These are phyloP conservation scores for Brassicogethes aeneus DNA, from an alignment of 2,888 invertebrate species.

Conservation along the genomic window DNA sequence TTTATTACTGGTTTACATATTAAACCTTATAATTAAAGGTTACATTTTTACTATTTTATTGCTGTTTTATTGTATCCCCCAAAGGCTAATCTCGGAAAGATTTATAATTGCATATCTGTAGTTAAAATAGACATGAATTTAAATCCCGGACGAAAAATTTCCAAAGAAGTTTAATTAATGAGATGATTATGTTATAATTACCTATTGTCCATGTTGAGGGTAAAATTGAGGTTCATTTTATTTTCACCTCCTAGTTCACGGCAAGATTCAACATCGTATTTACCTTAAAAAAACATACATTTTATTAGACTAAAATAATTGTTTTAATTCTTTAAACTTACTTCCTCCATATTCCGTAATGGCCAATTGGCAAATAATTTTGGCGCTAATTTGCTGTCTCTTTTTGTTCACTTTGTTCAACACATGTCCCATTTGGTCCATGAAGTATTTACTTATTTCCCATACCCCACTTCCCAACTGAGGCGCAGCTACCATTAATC, in stretches of 20 bases:
- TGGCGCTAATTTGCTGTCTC: conserved; percentile 41
- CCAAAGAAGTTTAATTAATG: too few relatives aligned
- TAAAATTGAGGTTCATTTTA: conserved; percentile 53
- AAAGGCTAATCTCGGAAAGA: too few relatives aligned
- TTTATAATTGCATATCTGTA: too few relatives aligned
- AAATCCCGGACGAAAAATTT: too few relatives aligned
- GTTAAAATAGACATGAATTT: too few relatives aligned
- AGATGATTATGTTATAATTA: too few relatives aligned
- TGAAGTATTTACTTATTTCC: conserved; percentile 51
- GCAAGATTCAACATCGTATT: conserved; percentile 37
- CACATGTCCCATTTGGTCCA: conserved; percentile 48
- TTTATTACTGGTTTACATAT: too few relatives aligned
- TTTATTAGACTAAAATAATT: too few relatives aligned
- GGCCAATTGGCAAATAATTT: conserved; percentile 55
- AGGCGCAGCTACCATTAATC: conserved; percentile 62
- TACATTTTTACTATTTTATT: too few relatives aligned
- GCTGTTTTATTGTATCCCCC: too few relatives aligned
- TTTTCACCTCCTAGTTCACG: conserved; percentile 39
- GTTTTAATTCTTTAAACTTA: conserved; percentile 27
- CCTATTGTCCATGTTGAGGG: conserved; percentile 50
- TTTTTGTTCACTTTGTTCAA: conserved; percentile 43
- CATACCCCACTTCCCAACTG: conserved; percentile 55
- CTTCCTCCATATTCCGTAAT: conserved; percentile 54
- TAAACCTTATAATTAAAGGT: too few relatives aligned
- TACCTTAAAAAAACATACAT: conserved; percentile 29